Conservation (phyloP, 2,888 invertebrate genomes). For the Aporophyla nigra region DNA sequence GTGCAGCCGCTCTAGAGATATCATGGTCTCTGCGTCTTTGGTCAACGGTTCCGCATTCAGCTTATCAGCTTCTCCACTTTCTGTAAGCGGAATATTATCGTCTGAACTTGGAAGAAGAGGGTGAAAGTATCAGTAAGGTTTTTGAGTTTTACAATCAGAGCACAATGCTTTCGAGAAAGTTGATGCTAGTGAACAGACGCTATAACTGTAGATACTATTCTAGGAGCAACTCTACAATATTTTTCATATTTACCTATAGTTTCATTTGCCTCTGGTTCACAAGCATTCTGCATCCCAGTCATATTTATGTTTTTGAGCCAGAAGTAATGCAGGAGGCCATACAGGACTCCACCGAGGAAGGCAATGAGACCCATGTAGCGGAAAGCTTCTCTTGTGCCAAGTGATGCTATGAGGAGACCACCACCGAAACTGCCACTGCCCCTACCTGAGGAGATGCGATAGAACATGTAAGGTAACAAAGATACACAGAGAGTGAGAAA, state of each 20-base stretch:
- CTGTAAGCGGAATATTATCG: conserved; percentile 68
- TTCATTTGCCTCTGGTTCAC: conserved; percentile 86
- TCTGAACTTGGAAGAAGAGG: neutral
- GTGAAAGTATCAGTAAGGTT: too few species aligned
- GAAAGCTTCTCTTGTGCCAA: conserved; percentile 95
- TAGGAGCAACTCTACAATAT: neutral
- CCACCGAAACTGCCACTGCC: conserved; percentile 96
- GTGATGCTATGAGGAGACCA: conserved; percentile 94
- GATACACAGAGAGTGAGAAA: neutral
- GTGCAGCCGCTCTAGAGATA: conserved; percentile 93
- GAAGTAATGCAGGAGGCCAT: conserved; percentile 93
- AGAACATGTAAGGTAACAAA: neutral
- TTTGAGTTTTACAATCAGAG: neutral
- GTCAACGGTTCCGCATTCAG: conserved; percentile 92
- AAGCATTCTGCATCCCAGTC: conserved; percentile 83
- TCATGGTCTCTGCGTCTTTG: conserved; percentile 93
- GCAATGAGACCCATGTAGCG: conserved; percentile 95
- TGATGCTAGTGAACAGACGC: neutral
- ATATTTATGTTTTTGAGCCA: conserved; percentile 93
- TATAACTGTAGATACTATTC: neutral
- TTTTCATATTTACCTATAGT: conserved; percentile 21
- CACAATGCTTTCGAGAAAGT: neutral
- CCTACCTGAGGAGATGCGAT: conserved; percentile 88
- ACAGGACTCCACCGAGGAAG: conserved; percentile 93
- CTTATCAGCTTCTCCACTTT: conserved; percentile 92